Conservation (phyloP, 1,140 invertebrate genomes). For the Drosophila cardini region DNA sequence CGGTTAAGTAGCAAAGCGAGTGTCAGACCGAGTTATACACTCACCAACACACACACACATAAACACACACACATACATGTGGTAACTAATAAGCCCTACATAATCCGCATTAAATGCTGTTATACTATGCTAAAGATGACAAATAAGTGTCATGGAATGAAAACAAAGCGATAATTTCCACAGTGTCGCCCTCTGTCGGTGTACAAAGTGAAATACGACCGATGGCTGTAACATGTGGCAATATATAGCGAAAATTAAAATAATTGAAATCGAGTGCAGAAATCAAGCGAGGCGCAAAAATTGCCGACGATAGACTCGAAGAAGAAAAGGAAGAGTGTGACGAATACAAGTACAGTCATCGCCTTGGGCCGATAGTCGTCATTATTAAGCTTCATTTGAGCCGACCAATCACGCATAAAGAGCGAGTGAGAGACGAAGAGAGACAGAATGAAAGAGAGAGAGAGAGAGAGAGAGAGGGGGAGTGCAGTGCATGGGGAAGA, state of each 20-base stretch:
- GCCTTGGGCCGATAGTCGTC: constrained; percentile 38
- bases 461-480: background rate
- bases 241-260: constrained; percentile 41
- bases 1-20: constrained; percentile 54
- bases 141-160: constrained; percentile 66
- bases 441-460: background rate
- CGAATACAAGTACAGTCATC: constrained; percentile 15
- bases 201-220: background rate
- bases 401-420: constrained; percentile 73
- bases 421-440: constrained; percentile 8
- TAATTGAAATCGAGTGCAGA: constrained; percentile 49
- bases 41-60: background rate
- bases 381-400: constrained; percentile 50
- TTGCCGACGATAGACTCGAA: constrained; percentile 2
- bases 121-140: constrained; percentile 61
- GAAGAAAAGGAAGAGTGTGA: constrained; percentile 1
- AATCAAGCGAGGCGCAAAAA: constrained; percentile 42
- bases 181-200: constrained; percentile 24
- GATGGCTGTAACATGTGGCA: constrained; percentile 9
- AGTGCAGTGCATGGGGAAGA: background rate
- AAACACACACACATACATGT: background rate
- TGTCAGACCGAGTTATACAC: constrained; percentile 3
- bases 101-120: constrained; percentile 60
- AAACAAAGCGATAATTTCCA: constrained; percentile 43
- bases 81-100: constrained; percentile 38